These are phyloP conservation scores for Drosophila prolongata DNA, from an alignment of 2,888 invertebrate genomes.

Conservation along the genomic window DNA sequence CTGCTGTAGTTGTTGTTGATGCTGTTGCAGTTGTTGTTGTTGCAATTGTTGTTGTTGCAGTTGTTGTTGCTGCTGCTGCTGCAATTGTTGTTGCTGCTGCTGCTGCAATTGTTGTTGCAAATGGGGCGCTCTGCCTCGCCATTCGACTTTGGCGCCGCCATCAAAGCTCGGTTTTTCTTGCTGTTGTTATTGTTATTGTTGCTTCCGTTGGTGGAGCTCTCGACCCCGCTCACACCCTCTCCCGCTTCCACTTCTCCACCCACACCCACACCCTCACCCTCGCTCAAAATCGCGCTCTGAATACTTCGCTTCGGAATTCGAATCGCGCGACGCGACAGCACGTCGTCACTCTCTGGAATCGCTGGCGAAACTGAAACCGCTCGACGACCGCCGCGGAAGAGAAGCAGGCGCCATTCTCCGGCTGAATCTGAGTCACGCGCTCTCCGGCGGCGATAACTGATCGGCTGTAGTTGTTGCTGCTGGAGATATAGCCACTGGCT, in stretches of 20 bases:
- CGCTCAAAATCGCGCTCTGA: neutral
- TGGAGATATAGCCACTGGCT: conserved; percentile 47
- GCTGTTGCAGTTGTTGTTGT: conserved; percentile 36
- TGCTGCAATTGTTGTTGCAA: conserved; percentile 34
- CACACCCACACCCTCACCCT: neutral
- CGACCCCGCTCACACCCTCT: conserved; percentile 19
- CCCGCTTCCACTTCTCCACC: neutral
- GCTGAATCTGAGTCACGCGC: conserved; percentile 28
- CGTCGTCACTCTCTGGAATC: conserved; percentile 66
- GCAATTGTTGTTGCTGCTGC: conserved; percentile 36
- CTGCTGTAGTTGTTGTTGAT: conserved; percentile 31
- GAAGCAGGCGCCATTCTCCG: conserved; percentile 13
- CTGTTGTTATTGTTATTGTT: conserved; percentile 20
- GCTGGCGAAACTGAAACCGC: conserved; percentile 55
- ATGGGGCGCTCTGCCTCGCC: conserved; percentile 40
- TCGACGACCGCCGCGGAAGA: neutral
- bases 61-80: conserved; percentile 40
- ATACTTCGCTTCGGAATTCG: conserved; percentile 12
- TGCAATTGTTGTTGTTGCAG: conserved; percentile 41
- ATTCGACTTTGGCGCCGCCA: conserved; percentile 56
- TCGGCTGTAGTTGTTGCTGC: conserved; percentile 43
- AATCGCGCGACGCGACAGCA: conserved; percentile 13
- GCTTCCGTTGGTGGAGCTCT: conserved; percentile 7
- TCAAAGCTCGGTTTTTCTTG: conserved; percentile 39
- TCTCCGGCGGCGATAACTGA: conserved; percentile 40